A percentile compares a stretch with the other conserved stretches of the same genome.
Conservation (phyloP, 2,888 invertebrate genomes). For the Theretra japonica region DNA sequence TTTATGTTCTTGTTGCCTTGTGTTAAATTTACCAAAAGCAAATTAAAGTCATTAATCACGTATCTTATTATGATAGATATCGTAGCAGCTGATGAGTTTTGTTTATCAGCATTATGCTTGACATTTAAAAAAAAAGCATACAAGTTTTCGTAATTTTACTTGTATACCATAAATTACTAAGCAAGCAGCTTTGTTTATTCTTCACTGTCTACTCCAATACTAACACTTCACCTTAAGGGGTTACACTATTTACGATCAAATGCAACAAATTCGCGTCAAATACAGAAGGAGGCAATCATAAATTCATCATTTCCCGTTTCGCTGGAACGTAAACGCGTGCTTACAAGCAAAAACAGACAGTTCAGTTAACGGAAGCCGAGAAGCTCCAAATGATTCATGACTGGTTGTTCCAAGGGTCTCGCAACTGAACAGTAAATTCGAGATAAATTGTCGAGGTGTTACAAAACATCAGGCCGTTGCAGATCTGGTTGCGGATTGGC, state of each 20-base stretch:
- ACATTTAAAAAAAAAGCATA: no score
- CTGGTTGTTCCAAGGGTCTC: constrained; percentile 7
- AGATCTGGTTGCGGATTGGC: not conserved
- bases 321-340: constrained; percentile 11
- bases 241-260: not conserved
- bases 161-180: no score
- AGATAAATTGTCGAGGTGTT: constrained; percentile 2
- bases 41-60: no score
- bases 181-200: no score
- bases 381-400: constrained; percentile 23
- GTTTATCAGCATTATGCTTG: no score
- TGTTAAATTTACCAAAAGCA: not conserved
- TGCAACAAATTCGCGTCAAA: constrained; percentile 9
- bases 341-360: constrained; percentile 14
- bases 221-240: not conserved
- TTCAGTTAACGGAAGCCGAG: constrained; percentile 15
- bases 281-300: not conserved
- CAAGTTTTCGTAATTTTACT: no score
- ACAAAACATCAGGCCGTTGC: constrained; percentile 5
- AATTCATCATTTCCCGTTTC: constrained; percentile 11
- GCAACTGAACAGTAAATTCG: constrained; percentile 9
- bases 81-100: no score
- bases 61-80: no score
- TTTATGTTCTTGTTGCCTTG: not conserved
- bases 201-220: no score